phyloP scores from a whole-genome alignment of 2,113 vertebrate genomes.

The Hipposideros armiger region DNA sequence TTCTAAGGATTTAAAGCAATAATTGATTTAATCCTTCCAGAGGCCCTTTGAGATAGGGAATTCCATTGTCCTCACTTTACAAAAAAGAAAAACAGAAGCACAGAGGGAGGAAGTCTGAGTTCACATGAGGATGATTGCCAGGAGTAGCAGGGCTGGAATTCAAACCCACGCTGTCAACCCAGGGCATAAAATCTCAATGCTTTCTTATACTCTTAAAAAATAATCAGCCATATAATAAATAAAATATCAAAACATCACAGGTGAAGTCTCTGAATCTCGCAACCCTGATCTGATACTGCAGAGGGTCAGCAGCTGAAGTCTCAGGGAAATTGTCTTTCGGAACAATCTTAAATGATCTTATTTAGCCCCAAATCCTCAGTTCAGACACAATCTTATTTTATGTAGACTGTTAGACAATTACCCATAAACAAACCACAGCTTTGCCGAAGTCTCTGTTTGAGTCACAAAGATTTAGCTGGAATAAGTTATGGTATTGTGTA shows the following conservation, averaged over 20 bases:
- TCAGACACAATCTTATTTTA: conserved; percentile 38
- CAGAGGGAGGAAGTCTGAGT: not conserved
- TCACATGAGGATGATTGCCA: not conserved
- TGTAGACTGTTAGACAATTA: conserved; percentile 22
- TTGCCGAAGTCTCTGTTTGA: conserved; percentile 29
- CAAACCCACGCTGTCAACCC: not conserved
- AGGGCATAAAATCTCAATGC: not conserved
- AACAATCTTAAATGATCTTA: not conserved
- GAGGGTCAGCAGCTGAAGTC: not conserved
- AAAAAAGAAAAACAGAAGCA: not conserved
- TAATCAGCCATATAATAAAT: not conserved
- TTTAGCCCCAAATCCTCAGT: not conserved
- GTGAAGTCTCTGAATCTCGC: not conserved
- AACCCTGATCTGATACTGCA: not conserved
- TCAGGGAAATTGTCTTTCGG: not conserved
- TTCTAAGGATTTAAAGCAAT: conserved; percentile 15
- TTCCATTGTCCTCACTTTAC: not conserved
- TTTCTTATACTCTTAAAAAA: not conserved
- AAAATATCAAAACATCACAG: not conserved
- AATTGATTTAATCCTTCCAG: not conserved
- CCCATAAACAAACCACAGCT: not conserved
- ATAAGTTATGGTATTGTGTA: not conserved
- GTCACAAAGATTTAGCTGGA: not conserved
- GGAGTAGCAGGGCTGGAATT: not conserved
- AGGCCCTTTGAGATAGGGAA: not conserved